phyloP scores from a whole-genome alignment of 1,140 invertebrate species.

The Rhynchophorus ferrugineus region DNA sequence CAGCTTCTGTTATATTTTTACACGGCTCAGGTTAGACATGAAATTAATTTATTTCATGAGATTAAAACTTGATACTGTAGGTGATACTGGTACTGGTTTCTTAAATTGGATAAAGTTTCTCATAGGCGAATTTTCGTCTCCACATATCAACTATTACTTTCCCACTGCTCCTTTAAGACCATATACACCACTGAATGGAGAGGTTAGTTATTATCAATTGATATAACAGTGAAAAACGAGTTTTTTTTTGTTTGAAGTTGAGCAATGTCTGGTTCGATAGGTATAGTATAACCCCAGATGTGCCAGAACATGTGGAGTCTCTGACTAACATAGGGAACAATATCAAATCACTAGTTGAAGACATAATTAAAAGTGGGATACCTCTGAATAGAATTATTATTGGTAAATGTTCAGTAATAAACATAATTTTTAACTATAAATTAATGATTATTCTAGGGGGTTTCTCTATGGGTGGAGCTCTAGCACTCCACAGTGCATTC shows the following conservation, averaged over 20 bases:
- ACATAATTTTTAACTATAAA: not conserved
- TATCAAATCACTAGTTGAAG: slow-evolving; percentile 52
- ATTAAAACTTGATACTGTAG: slow-evolving; percentile 39
- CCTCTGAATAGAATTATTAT: slow-evolving; percentile 57
- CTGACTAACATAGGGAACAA: slow-evolving; percentile 49
- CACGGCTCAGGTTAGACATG: slow-evolving; percentile 52
- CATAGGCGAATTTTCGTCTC: slow-evolving; percentile 48
- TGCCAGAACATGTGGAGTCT: slow-evolving; percentile 52
- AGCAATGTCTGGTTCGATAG: slow-evolving; percentile 68
- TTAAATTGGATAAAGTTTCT: slow-evolving; percentile 56
- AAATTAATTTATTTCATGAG: not conserved
- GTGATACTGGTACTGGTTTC: slow-evolving; percentile 53
- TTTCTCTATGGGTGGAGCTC: slow-evolving; percentile 69
- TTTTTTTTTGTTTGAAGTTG: slow-evolving; percentile 36
- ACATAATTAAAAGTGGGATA: slow-evolving; percentile 56
- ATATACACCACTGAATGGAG: slow-evolving; percentile 55
- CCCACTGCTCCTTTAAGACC: slow-evolving; percentile 61
- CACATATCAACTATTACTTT: slow-evolving; percentile 62
- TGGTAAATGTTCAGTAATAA: slow-evolving; percentile 38
- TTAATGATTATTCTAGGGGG: slow-evolving; percentile 46
- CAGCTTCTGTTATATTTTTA: slow-evolving; percentile 52
- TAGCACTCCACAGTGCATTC: slow-evolving; percentile 59
- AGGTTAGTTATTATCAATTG: slow-evolving; percentile 39
- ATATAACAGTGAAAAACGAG: not conserved
- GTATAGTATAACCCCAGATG: slow-evolving; percentile 48